These are phyloP conservation scores for Otolemur garnettii DNA, from an alignment of 2,113 vertebrate species.

Conservation along the genomic window DNA sequence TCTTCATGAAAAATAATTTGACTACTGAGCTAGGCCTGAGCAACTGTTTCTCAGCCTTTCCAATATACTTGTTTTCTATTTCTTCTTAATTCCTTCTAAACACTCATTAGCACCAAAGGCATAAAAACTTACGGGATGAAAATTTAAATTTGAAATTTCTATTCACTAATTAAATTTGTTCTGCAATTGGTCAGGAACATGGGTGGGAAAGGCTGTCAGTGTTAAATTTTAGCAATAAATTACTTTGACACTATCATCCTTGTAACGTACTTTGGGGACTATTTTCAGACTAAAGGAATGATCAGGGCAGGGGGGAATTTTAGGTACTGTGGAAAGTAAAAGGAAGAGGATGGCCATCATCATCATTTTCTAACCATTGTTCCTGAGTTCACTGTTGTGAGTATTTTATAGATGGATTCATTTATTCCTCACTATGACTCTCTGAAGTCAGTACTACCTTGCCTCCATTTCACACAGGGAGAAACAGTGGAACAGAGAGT, in stretches of 20 bases:
- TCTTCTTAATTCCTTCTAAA: background rate
- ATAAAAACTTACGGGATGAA: constrained; percentile 5
- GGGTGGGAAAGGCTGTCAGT: background rate
- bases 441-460: background rate
- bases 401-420: background rate
- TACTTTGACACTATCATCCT: background rate
- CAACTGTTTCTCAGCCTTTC: background rate
- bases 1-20: background rate
- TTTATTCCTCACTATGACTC: background rate
- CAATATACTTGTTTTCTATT: background rate
- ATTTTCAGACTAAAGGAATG: background rate
- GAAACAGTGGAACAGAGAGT: background rate
- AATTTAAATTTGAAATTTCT: background rate
- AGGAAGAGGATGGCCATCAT: background rate
- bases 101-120: background rate
- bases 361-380: background rate
- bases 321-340: background rate
- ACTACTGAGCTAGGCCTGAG: background rate
- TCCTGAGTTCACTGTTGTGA: background rate
- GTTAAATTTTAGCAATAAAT: background rate
- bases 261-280: background rate
- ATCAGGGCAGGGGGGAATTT: background rate
- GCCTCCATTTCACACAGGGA: background rate
- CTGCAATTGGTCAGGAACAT: background rate
- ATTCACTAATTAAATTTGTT: background rate